Evolutionary conservation across 2,113 vertebrate species (phyloP).

Genomic region (Phoenicopterus ruber): DNA sequence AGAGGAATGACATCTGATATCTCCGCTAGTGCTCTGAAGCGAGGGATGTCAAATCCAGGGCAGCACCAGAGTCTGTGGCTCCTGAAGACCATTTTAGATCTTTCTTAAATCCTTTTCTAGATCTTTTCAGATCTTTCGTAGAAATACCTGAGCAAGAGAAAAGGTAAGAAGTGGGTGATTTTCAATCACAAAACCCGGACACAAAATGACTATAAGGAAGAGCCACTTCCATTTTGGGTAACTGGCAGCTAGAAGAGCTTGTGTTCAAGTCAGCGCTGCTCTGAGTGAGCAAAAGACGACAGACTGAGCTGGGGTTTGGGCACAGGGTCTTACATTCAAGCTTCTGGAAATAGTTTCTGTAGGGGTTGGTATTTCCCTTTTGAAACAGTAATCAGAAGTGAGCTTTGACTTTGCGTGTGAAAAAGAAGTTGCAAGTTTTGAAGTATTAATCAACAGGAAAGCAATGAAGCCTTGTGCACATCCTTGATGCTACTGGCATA

Average conservation of each 20-base stretch:
- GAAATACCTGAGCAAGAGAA: not conserved
- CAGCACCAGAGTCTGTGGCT: not conserved
- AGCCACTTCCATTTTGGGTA: not conserved
- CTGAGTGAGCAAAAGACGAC: not conserved
- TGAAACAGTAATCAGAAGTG: not conserved
- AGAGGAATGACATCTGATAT: not conserved
- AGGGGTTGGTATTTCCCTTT: not conserved
- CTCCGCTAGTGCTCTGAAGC: not conserved
- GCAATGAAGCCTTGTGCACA: not conserved
- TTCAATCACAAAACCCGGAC: not conserved
- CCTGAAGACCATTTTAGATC: not conserved
- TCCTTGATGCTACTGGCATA: accelerated
- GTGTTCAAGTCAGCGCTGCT: not conserved
- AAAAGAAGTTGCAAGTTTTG: not conserved
- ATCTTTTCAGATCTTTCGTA: not conserved
- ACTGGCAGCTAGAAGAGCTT: not conserved
- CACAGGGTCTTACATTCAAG: not conserved
- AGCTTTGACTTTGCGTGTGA: not conserved
- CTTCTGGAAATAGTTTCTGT: not conserved
- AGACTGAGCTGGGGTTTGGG: not conserved
- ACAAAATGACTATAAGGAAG: not conserved
- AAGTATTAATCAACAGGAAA: not conserved
- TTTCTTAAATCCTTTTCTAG: not conserved
- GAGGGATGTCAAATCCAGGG: not conserved
- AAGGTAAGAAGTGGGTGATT: not conserved